Evolutionary conservation across 2,888 invertebrate genomes (phyloP).

Genomic region (Plebejus melissa): DNA sequence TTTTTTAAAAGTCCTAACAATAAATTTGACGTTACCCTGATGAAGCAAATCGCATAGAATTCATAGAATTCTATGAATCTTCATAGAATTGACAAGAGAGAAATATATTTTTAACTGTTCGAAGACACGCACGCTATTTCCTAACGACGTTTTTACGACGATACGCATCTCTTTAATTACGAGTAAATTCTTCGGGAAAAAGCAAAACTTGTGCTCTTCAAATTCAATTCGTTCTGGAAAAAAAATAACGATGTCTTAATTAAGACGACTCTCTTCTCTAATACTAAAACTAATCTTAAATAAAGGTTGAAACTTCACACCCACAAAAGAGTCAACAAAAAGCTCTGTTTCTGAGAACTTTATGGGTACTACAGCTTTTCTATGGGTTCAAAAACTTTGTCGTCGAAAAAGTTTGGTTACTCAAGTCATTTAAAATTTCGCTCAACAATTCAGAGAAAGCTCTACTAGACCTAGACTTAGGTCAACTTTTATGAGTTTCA

Average conservation of each 20-base stretch:
- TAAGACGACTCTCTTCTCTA: not conserved
- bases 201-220: not conserved
- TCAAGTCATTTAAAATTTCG: not conserved
- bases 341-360: not conserved
- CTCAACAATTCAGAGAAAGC: constrained; percentile 5
- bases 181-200: not conserved
- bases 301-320: not conserved
- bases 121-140: constrained; percentile 6
- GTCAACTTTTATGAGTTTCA: not conserved
- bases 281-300: not conserved
- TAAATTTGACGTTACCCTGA: not conserved
- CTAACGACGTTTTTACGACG: constrained; percentile 16
- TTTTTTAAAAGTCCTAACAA: not conserved
- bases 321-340: not conserved
- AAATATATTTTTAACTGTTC: not conserved
- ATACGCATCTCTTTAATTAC: constrained; percentile 18
- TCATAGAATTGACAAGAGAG: not conserved
- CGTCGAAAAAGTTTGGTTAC: not conserved
- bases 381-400: not conserved
- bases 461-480: not conserved
- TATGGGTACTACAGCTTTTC: not conserved
- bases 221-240: constrained; percentile 11
- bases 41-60: not conserved
- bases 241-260: not conserved
- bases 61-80: not conserved